Percentiles rank a stretch among this genome's conserved stretches.
Conservation (phyloP, 2,797 vertebrate species). For the Micromesistius poutassou region DNA sequence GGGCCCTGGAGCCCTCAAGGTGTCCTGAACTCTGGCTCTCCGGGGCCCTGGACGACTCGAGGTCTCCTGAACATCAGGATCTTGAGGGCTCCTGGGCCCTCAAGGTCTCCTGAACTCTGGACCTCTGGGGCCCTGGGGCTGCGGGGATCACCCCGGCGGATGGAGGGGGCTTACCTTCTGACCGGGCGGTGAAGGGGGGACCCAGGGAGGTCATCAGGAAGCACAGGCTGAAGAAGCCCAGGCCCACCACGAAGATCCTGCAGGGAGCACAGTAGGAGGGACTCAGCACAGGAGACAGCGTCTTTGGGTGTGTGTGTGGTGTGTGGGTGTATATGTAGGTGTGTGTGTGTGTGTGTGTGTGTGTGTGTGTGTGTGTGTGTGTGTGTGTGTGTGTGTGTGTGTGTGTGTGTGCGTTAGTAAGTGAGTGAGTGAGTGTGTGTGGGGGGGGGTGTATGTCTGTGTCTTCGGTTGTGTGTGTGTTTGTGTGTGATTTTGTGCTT, state of each 20-base stretch:
- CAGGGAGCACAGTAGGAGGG: slow-evolving; percentile 8
- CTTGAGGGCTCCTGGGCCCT: slow-evolving; percentile 2
- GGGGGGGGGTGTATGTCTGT: too few species aligned
- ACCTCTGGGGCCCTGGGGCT: slow-evolving; percentile 17
- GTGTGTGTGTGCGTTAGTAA: not conserved
- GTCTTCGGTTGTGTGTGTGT: too few species aligned
- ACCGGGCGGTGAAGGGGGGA: slow-evolving; percentile 90
- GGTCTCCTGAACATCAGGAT: not conserved
- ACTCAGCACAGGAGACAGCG: slow-evolving; percentile 14
- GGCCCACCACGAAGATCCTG: slow-evolving; percentile 94
- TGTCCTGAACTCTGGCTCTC: not conserved
- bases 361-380: not conserved
- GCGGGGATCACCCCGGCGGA: slow-evolving; percentile 82
- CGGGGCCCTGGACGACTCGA: not conserved
- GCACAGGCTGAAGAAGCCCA: slow-evolving; percentile 96
- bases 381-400: not conserved
- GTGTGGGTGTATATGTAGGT: not conserved
- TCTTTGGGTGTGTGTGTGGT: not conserved
- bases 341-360: not conserved
- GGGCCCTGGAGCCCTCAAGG: not conserved
- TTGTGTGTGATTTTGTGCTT: not conserved
- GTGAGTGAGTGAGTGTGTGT: too few species aligned
- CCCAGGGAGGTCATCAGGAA: slow-evolving; percentile 98
- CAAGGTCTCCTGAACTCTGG: too few species aligned
- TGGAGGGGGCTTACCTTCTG: slow-evolving; percentile 87